Percentiles rank a stretch among this genome's conserved stretches.
Conservation (phyloP, 2,797 vertebrate species). For the Molossus molossus region DNA sequence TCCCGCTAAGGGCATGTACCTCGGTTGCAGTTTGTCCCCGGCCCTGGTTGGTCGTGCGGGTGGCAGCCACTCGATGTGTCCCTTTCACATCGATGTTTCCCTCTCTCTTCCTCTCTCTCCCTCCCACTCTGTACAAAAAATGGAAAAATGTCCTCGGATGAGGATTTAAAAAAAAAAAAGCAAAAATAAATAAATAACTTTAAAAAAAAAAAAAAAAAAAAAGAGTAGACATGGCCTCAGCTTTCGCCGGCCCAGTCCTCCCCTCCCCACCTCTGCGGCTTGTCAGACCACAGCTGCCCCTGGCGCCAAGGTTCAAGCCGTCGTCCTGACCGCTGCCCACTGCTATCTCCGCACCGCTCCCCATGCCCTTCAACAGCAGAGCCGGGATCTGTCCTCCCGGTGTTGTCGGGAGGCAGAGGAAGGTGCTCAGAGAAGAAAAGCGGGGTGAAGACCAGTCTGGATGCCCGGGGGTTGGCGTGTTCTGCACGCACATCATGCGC, state of each 20-base stretch:
- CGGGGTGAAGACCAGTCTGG: neutral
- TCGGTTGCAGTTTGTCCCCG: no score
- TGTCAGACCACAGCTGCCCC: constrained; percentile 30
- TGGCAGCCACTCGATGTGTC: no score
- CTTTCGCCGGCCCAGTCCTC: neutral
- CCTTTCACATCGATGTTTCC: no score
- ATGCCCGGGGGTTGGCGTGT: neutral
- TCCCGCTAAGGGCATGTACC: no score
- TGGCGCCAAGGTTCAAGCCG: neutral
- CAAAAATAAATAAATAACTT: no score
- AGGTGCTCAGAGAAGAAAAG: neutral
- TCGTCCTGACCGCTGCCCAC: neutral
- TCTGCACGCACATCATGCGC: neutral
- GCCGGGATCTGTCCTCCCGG: neutral
- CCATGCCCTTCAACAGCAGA: neutral
- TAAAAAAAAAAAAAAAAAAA: no score
- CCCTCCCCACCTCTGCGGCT: neutral
- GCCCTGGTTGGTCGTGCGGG: no score
- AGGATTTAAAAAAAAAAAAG: no score
- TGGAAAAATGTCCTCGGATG: no score
- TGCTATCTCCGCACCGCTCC: neutral
- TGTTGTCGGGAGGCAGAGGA: neutral
- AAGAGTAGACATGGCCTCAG: neutral
- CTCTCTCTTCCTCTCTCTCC: no score
- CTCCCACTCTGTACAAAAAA: no score